Evolutionary conservation across 1,140 invertebrate species (phyloP).

Genomic region (Amphibalanus amphitrite): DNA sequence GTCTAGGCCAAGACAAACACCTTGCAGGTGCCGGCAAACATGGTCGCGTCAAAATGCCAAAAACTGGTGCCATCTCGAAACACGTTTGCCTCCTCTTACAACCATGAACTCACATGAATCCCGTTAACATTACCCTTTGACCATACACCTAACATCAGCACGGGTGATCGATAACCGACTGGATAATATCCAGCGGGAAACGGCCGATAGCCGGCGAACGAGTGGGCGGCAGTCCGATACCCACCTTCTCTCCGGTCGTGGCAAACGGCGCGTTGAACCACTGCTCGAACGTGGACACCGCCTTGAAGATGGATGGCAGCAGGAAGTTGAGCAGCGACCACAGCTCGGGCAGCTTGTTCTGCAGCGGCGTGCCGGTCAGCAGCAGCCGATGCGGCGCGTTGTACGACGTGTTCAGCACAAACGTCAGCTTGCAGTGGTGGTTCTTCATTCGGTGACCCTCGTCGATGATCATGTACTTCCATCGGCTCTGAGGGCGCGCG

Average conservation of each 20-base stretch:
- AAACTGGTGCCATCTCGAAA: no score
- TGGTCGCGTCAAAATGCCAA: no score
- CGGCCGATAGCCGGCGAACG: no score
- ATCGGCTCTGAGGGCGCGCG: conserved; percentile 41
- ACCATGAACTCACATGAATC: no score
- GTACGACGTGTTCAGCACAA: conserved; percentile 88
- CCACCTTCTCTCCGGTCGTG: conserved; percentile 87
- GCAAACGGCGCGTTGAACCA: conserved; percentile 99
- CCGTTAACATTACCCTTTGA: no score
- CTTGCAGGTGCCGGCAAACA: no score
- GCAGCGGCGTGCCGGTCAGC: conserved; percentile 91
- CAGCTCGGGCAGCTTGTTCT: conserved; percentile 92
- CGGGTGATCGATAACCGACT: no score
- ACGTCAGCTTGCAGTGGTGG: conserved; percentile 96
- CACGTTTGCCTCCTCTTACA: no score
- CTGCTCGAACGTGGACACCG: conserved; percentile 93
- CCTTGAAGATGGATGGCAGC: conserved; percentile 94
- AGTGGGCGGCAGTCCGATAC: no score
- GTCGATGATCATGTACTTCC: conserved; percentile 99
- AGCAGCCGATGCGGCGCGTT: conserved; percentile 82
- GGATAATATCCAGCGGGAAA: no score
- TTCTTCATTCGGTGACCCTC: conserved; percentile 99
- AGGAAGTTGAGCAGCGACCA: conserved; percentile 99
- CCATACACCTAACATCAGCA: no score
- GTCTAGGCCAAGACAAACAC: no score